Conservation (phyloP, 2,113 vertebrate genomes). For the Forbesichthys agassizii region DNA sequence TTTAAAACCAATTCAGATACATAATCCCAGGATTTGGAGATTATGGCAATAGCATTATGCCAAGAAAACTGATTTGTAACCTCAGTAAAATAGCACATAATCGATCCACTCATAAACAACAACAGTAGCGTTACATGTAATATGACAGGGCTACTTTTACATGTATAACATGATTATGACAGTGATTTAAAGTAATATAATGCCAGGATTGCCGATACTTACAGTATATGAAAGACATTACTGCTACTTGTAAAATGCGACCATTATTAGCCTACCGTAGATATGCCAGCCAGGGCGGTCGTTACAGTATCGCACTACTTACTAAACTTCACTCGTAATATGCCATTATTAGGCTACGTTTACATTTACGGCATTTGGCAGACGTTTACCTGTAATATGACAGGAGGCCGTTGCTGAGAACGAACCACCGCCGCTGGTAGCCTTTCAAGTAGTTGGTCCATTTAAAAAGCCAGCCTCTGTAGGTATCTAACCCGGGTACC, state of each 20-base stretch:
- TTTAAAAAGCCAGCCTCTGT: conserved; percentile 91
- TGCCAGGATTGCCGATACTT: too few species aligned
- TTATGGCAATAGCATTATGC: too few species aligned
- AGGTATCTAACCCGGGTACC: conserved; percentile 65
- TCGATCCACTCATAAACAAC: background rate
- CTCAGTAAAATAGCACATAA: background rate
- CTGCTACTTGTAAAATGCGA: too few species aligned
- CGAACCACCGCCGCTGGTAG: conserved; percentile 95
- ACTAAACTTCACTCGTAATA: background rate
- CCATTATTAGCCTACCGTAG: too few species aligned
- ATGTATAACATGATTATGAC: too few species aligned
- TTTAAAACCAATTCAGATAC: too few species aligned
- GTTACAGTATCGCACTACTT: background rate
- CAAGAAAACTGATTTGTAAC: too few species aligned
- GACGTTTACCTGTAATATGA: conserved; percentile 88
- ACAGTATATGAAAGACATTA: too few species aligned
- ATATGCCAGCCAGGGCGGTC: too few species aligned
- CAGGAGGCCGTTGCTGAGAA: conserved; percentile 91
- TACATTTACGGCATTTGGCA: too few species aligned
- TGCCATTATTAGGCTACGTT: background rate
- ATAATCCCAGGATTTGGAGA: too few species aligned
- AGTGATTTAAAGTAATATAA: too few species aligned
- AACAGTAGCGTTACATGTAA: conserved; percentile 5
- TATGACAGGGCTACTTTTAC: background rate
- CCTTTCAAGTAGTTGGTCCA: conserved; percentile 97